Evolutionary conservation across 2,797 vertebrate genomes (phyloP).

Genomic region (Rhodeus uyekii): DNA sequence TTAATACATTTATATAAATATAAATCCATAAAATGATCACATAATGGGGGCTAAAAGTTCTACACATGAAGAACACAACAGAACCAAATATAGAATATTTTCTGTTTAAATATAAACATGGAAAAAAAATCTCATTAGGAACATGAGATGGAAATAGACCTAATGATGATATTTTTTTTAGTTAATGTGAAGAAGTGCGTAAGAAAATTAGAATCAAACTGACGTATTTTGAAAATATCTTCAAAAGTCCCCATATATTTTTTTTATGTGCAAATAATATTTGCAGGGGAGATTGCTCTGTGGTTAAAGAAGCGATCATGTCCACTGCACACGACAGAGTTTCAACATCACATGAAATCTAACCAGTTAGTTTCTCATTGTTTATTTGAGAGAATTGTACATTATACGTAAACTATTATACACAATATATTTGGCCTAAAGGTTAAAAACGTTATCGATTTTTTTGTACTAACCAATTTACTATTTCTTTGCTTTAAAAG

Average conservation of each 20-base stretch:
- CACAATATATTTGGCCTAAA: not conserved
- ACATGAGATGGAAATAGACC: not conserved
- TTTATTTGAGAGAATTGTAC: too few relatives aligned
- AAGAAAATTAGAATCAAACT: not conserved
- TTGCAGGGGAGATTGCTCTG: not conserved
- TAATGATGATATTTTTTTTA: not conserved
- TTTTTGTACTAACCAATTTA: not conserved
- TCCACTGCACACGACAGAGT: not conserved
- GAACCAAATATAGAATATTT: not conserved
- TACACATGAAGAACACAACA: not conserved
- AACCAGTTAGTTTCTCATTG: not conserved
- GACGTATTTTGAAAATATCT: not conserved
- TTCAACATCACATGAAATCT: not conserved
- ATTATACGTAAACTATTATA: not conserved
- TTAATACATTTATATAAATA: not conserved
- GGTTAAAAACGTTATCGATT: not conserved
- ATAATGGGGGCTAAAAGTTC: not conserved
- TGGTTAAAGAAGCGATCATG: not conserved
- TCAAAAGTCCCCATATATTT: not conserved
- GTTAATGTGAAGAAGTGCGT: not conserved
- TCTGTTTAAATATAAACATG: not conserved
- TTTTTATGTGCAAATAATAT: not conserved
- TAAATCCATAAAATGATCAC: not conserved
- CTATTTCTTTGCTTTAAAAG: slow-evolving; percentile 3
- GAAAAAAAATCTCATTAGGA: not conserved